These are phyloP conservation scores for Liposcelis brunnea DNA, from an alignment of 2,888 invertebrate species.

Conservation along the genomic window DNA sequence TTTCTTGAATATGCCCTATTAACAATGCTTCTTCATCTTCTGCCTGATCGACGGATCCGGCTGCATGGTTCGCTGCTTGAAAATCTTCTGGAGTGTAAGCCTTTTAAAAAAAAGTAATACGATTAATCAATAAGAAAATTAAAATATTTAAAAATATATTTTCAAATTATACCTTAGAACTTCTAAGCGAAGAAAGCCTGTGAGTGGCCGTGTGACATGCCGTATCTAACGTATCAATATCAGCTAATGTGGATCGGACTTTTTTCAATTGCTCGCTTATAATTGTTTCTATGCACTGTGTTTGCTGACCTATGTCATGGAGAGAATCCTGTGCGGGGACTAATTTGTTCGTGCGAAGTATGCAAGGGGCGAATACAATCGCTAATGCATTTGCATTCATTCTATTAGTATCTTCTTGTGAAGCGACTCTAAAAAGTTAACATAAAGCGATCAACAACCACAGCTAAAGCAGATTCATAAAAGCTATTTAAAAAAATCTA, in stretches of 20 bases:
- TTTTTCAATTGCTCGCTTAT: slow-evolving; percentile 71
- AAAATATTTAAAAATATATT: background rate
- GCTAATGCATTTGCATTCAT: slow-evolving; percentile 86
- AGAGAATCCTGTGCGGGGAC: slow-evolving; percentile 84
- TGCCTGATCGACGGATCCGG: slow-evolving; percentile 26
- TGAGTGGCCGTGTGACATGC: slow-evolving; percentile 74
- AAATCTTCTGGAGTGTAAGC: slow-evolving; percentile 39
- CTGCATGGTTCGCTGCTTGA: slow-evolving; percentile 18
- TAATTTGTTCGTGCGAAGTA: slow-evolving; percentile 69
- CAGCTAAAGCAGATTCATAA: too few species aligned
- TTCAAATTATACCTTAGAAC: slow-evolving; percentile 39
- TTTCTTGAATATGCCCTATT: slow-evolving; percentile 62
- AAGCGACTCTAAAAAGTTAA: slow-evolving; percentile 44
- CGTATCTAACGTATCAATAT: slow-evolving; percentile 76
- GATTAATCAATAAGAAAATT: background rate
- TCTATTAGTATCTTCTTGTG: slow-evolving; percentile 70
- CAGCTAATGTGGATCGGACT: slow-evolving; percentile 68
- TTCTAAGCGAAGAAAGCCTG: slow-evolving; percentile 57
- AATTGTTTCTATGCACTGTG: slow-evolving; percentile 77
- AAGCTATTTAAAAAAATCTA: too few species aligned
- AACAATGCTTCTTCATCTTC: slow-evolving; percentile 59
- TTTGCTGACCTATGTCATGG: slow-evolving; percentile 76
- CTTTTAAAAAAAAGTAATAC: slow-evolving; percentile 15
- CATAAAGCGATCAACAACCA: background rate
- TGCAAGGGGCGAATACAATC: slow-evolving; percentile 89